These are phyloP conservation scores for Timema cristinae DNA, from an alignment of 2,888 invertebrate genomes.

Conservation along the genomic window DNA sequence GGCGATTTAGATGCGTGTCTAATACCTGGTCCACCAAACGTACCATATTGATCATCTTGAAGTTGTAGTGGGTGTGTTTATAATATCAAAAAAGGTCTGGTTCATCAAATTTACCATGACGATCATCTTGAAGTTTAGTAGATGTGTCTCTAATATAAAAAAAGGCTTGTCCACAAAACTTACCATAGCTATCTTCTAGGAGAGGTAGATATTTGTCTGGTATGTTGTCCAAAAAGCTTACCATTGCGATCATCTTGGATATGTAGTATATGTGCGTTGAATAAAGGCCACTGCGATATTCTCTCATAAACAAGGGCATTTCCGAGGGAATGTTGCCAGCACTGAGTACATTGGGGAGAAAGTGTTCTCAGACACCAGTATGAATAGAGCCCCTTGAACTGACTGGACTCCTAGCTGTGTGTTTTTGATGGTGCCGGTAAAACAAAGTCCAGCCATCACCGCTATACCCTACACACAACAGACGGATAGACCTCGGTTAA, in stretches of 20 bases:
- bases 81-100: no score
- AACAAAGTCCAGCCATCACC: slow-evolving; percentile 78
- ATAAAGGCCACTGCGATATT: slow-evolving; percentile 79
- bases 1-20: no score
- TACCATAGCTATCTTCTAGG: slow-evolving; percentile 63
- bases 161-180: slow-evolving; percentile 37
- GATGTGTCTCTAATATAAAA: no score
- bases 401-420: slow-evolving; percentile 83
- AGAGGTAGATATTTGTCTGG: no score
- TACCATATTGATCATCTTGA: no score
- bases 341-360: slow-evolving; percentile 91
- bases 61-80: no score
- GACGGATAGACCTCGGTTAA: no score
- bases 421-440: slow-evolving; percentile 65
- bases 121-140: no score
- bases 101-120: no score
- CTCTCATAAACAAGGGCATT: slow-evolving; percentile 75
- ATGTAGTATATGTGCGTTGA: slow-evolving; percentile 74
- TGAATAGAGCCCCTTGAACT: slow-evolving; percentile 79
- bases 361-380: slow-evolving; percentile 84
- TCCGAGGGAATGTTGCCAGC: slow-evolving; percentile 75
- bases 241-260: slow-evolving; percentile 75
- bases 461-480: slow-evolving; percentile 52
- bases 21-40: no score
- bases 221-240: slow-evolving; percentile 45